Conservation (phyloP, 2,113 vertebrate genomes). For the Acrocephalus arundinaceus region DNA sequence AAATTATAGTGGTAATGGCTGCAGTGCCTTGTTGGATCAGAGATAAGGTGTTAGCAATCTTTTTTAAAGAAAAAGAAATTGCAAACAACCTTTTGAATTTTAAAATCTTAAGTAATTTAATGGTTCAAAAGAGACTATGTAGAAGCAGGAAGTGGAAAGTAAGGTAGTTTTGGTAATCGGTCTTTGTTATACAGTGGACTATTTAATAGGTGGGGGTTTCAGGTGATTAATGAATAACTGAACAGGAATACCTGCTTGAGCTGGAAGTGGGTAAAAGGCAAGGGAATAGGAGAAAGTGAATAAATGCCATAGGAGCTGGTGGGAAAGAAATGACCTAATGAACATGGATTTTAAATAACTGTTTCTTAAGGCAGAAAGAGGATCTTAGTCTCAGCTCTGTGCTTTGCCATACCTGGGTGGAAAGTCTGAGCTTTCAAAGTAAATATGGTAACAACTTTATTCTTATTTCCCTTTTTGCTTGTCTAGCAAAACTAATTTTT, state of each 20-base stretch:
- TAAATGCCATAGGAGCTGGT: not conserved
- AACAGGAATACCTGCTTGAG: not conserved
- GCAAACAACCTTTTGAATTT: not conserved
- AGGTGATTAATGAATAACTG: not conserved
- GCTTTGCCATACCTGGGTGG: not conserved
- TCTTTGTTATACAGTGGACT: not conserved
- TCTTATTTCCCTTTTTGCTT: not conserved
- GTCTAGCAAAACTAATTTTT: not conserved
- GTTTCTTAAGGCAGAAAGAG: not conserved
- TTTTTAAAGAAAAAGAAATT: not conserved
- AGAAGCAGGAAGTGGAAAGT: not conserved
- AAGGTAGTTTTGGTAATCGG: not conserved
- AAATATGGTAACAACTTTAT: not conserved
- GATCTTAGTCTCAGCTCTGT: not conserved
- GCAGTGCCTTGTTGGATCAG: not conserved
- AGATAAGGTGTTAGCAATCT: not conserved
- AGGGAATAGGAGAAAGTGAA: not conserved
- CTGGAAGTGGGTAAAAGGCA: not conserved
- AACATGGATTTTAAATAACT: not conserved
- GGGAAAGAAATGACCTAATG: not conserved
- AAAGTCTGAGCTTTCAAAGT: not conserved
- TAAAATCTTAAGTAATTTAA: not conserved
- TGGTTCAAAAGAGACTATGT: not conserved
- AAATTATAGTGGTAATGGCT: not conserved
- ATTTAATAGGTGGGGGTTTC: not conserved